phyloP scores from a whole-genome alignment of 2,113 vertebrate genomes.

The Ciconia maguari region DNA sequence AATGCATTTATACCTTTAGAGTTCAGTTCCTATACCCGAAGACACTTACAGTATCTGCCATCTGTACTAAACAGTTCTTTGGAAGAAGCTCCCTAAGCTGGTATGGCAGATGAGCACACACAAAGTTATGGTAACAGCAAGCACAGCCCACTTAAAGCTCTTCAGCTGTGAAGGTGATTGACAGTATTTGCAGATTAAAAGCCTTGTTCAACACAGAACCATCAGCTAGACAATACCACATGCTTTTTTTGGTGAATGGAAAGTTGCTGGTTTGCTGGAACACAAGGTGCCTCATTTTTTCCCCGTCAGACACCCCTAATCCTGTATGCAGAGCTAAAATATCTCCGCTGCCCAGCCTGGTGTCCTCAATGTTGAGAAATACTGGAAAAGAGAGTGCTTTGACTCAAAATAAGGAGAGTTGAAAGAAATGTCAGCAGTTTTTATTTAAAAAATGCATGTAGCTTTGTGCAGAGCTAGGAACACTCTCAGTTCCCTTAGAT shows the following conservation, averaged over 20 bases:
- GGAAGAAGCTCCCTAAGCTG: background rate
- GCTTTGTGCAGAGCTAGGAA: background rate
- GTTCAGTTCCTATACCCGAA: background rate
- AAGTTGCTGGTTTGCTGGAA: background rate
- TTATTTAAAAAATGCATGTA: background rate
- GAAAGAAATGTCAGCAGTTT: background rate
- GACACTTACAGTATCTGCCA: background rate
- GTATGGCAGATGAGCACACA: accelerated
- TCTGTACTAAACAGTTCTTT: background rate
- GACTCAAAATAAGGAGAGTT: background rate
- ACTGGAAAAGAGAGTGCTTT: background rate
- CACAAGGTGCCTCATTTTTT: background rate
- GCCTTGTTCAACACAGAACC: background rate
- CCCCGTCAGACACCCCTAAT: background rate
- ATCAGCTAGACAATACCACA: background rate
- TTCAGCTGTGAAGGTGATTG: background rate
- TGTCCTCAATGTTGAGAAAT: background rate
- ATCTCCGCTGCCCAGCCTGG: background rate
- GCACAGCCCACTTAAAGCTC: background rate
- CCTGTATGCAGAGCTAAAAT: background rate
- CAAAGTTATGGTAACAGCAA: background rate
- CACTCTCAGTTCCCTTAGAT: background rate
- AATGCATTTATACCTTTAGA: background rate
- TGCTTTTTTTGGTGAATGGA: background rate
- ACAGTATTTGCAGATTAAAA: background rate